A percentile compares a stretch with the other conserved stretches of the same genome.
These are phyloP conservation scores for Xestia c-nigrum DNA, from an alignment of 2,888 invertebrate species.

Conservation along the genomic window DNA sequence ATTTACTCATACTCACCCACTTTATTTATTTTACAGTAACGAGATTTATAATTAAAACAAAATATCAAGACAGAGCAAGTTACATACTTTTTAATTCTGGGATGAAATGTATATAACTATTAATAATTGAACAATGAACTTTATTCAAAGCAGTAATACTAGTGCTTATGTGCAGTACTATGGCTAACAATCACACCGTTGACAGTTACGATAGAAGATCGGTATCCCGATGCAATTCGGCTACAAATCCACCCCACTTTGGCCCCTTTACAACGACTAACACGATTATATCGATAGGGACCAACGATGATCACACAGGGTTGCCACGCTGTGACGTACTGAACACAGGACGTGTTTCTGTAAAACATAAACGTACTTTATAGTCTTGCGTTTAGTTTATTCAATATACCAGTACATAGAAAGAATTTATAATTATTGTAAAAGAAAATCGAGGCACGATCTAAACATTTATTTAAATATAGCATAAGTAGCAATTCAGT, in stretches of 20 bases:
- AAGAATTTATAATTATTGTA: background rate
- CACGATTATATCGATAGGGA: too few relatives aligned
- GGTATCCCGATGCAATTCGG: too few relatives aligned
- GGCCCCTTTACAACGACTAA: too few relatives aligned
- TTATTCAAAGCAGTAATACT: too few relatives aligned
- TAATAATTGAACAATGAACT: too few relatives aligned
- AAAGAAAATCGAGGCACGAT: background rate
- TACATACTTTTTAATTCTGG: too few relatives aligned
- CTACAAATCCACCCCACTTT: too few relatives aligned
- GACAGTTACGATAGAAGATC: background rate
- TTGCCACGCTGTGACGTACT: slow-evolving; percentile 36
- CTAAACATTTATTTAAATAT: too few relatives aligned
- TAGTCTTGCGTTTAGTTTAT: background rate
- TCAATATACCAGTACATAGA: background rate
- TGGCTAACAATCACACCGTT: background rate
- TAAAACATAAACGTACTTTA: slow-evolving; percentile 24
- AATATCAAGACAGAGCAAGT: too few relatives aligned
- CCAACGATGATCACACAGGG: slow-evolving; percentile 1
- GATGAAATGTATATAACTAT: too few relatives aligned
- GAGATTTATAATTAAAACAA: background rate
- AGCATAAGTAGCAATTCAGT: too few relatives aligned
- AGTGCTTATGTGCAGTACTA: background rate
- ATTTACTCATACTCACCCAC: background rate
- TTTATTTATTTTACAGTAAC: background rate
- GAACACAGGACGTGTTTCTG: slow-evolving; percentile 46